A percentile compares a stretch with the other conserved stretches of the same genome.
These are phyloP conservation scores for Zaprionus bogoriensis DNA, from an alignment of 2,888 invertebrate species.

Conservation along the genomic window DNA sequence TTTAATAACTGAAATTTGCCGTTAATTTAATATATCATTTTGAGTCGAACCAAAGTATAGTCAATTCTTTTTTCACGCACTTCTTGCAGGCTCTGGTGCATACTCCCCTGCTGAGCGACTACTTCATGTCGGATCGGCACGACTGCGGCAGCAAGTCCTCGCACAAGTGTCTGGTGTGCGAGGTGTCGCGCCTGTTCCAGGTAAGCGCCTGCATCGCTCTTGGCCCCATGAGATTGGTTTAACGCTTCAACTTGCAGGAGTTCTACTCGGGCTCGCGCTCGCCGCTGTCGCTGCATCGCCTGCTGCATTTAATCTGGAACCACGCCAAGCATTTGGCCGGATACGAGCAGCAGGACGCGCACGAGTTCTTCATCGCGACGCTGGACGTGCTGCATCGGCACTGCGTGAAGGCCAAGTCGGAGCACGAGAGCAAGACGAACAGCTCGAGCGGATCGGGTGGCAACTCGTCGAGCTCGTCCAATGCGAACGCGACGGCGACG, in stretches of 20 bases:
- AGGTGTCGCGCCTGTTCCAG: slow-evolving; percentile 97
- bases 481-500: slow-evolving; percentile 39
- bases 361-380: slow-evolving; percentile 98
- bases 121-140: slow-evolving; percentile 96
- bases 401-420: slow-evolving; percentile 84
- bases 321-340: slow-evolving; percentile 96
- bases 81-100: slow-evolving; percentile 93
- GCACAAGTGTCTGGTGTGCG: slow-evolving; percentile 95
- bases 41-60: too few species aligned
- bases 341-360: slow-evolving; percentile 99
- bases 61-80: background rate
- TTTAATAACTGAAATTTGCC: too few species aligned
- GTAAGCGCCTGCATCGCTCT: too few species aligned
- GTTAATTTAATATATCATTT: too few species aligned
- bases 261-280: slow-evolving; percentile 96
- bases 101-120: slow-evolving; percentile 96
- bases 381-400: slow-evolving; percentile 95
- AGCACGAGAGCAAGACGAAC: slow-evolving; percentile 72
- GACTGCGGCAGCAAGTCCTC: slow-evolving; percentile 87
- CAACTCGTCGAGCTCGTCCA: slow-evolving; percentile 50
- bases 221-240: too few species aligned
- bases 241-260: slow-evolving; percentile 84
- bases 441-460: slow-evolving; percentile 47
- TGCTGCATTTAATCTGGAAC: slow-evolving; percentile 98
- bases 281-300: slow-evolving; percentile 93